Evolutionary conservation across 1,140 invertebrate genomes (phyloP).

Genomic region (Drosophila insularis): DNA sequence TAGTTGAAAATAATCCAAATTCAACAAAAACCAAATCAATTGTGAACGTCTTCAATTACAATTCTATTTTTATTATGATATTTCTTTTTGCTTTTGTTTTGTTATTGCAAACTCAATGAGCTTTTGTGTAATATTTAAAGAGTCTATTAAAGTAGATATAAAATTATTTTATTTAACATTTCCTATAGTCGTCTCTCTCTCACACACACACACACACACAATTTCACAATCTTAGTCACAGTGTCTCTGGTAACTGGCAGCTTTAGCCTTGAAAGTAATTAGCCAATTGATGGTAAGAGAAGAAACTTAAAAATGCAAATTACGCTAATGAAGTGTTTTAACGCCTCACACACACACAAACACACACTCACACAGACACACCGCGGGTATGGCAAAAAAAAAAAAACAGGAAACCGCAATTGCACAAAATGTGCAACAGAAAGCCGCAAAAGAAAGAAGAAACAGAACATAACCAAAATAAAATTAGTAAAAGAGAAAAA

Average conservation of each 20-base stretch:
- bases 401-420: slow-evolving; percentile 1
- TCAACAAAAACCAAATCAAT: background rate
- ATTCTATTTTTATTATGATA: background rate
- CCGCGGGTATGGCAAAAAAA: background rate
- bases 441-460: slow-evolving; percentile 11
- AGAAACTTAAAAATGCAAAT: slow-evolving; percentile 22
- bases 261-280: slow-evolving; percentile 14
- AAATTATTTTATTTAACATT: background rate
- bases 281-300: slow-evolving; percentile 15
- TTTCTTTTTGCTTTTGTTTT: background rate
- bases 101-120: background rate
- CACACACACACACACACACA: too few relatives aligned
- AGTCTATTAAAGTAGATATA: background rate
- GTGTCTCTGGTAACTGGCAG: background rate
- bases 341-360: background rate
- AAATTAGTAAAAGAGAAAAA: background rate
- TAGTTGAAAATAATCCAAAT: background rate
- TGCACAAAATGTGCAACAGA: slow-evolving; percentile 17
- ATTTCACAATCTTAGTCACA: too few relatives aligned
- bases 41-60: background rate
- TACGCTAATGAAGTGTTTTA: slow-evolving; percentile 23
- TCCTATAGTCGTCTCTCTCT: background rate
- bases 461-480: slow-evolving; percentile 6
- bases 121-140: background rate
- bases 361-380: background rate